A percentile compares a stretch with the other conserved stretches of the same genome.
Evolutionary conservation across 2,797 vertebrate genomes (phyloP).

Genomic region (Coilia nasus): DNA sequence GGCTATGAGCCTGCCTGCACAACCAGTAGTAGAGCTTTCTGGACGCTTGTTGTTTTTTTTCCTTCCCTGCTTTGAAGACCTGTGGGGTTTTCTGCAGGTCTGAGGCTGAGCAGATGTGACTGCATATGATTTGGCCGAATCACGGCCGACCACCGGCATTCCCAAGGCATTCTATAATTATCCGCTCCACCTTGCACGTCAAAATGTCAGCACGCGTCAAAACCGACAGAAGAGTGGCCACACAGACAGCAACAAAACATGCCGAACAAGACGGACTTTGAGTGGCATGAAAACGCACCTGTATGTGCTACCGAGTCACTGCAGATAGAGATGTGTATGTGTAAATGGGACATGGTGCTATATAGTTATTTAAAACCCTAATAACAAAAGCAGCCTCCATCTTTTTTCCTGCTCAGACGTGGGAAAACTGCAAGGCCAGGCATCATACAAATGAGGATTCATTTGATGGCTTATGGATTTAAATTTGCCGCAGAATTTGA

Average conservation of each 20-base stretch:
- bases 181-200: slow-evolving; percentile 68
- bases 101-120: slow-evolving; percentile 80
- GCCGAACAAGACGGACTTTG: background rate
- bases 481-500: slow-evolving; percentile 82
- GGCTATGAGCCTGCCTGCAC: slow-evolving; percentile 50
- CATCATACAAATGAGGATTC: slow-evolving; percentile 68
- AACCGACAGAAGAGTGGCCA: slow-evolving; percentile 39
- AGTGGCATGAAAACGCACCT: background rate
- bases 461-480: slow-evolving; percentile 78
- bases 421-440: slow-evolving; percentile 62
- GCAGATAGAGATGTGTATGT: background rate
- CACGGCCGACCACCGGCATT: slow-evolving; percentile 71
- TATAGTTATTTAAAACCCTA: background rate
- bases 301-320: background rate
- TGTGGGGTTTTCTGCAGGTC: slow-evolving; percentile 61
- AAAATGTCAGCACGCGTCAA: slow-evolving; percentile 70
- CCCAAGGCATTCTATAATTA: slow-evolving; percentile 77
- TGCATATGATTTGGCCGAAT: slow-evolving; percentile 76
- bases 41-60: slow-evolving; percentile 59
- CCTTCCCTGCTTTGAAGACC: slow-evolving; percentile 57
- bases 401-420: background rate
- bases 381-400: background rate
- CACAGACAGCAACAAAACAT: slow-evolving; percentile 12
- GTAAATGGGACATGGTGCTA: background rate
- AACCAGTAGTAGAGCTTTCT: slow-evolving; percentile 27